These are phyloP conservation scores for Byasa hedistus DNA, from an alignment of 2,888 invertebrate genomes.

Conservation along the genomic window DNA sequence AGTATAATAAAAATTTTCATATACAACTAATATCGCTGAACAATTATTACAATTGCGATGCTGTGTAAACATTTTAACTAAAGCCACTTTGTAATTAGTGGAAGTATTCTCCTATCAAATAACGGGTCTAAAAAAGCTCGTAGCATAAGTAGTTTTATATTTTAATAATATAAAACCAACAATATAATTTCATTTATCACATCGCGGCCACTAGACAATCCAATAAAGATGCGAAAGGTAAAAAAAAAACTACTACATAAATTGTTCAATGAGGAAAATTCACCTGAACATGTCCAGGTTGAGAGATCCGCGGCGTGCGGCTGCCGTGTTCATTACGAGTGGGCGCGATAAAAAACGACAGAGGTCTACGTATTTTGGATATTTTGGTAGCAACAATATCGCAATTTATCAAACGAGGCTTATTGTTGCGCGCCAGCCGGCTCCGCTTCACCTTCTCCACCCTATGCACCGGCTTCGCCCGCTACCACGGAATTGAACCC, in stretches of 20 bases:
- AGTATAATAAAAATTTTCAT: too few relatives aligned
- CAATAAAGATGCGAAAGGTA: constrained; percentile 41
- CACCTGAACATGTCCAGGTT: constrained; percentile 35
- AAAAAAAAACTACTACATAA: constrained; percentile 38
- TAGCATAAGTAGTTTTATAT: too few relatives aligned
- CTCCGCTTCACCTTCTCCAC: constrained; percentile 41
- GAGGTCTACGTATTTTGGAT: constrained; percentile 49
- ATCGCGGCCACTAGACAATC: constrained; percentile 37
- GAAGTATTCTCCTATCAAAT: too few relatives aligned
- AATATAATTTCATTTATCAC: not conserved
- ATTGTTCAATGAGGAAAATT: constrained; percentile 43
- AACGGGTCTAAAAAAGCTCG: too few relatives aligned
- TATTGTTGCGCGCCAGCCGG: constrained; percentile 62
- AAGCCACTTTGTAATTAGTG: too few relatives aligned
- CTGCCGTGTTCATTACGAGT: constrained; percentile 33
- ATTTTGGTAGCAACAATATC: constrained; percentile 60
- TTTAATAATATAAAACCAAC: too few relatives aligned
- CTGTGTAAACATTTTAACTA: too few relatives aligned
- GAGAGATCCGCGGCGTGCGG: constrained; percentile 31
- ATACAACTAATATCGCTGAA: too few relatives aligned
- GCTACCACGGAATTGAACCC: constrained; percentile 31
- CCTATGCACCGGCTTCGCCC: constrained; percentile 37
- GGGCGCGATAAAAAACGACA: constrained; percentile 39
- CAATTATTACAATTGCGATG: too few relatives aligned
- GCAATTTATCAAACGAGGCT: constrained; percentile 77